Evolutionary conservation across 2,888 invertebrate species (phyloP).

Genomic region (Gisinianus flammeolus): DNA sequence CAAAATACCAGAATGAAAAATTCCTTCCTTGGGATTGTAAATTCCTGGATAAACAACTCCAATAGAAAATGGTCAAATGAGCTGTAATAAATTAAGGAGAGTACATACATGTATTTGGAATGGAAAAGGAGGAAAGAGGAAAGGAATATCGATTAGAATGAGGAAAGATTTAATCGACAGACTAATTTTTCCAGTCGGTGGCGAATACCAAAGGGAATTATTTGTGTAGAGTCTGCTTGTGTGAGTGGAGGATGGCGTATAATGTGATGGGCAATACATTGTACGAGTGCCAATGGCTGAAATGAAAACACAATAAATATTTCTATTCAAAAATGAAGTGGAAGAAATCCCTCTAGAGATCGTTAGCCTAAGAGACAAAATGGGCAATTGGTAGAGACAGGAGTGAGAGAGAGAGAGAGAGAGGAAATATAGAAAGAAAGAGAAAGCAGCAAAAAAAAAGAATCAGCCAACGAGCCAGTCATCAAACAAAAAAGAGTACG

Average conservation of each 20-base stretch:
- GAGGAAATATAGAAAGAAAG: constrained; percentile 1
- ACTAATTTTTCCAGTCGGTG: too few species aligned
- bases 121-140: too few species aligned
- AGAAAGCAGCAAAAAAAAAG: background rate
- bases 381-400: constrained; percentile 12
- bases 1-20: too few species aligned
- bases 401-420: background rate
- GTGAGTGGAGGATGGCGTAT: background rate
- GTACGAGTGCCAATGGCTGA: background rate
- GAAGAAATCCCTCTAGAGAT: constrained; percentile 9
- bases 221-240: background rate
- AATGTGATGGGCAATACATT: background rate
- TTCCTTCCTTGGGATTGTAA: too few species aligned
- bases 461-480: background rate
- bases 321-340: constrained; percentile 9
- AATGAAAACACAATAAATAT: constrained; percentile 1
- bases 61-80: too few species aligned
- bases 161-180: too few species aligned
- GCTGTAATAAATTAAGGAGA: too few species aligned
- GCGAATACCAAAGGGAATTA: too few species aligned
- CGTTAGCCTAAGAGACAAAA: constrained; percentile 14
- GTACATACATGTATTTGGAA: too few species aligned
- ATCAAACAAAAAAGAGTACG: constrained; percentile 4
- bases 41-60: too few species aligned
- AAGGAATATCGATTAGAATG: too few species aligned